These are phyloP conservation scores for Brachyptera risi DNA, from an alignment of 2,888 invertebrate genomes.

Conservation along the genomic window DNA sequence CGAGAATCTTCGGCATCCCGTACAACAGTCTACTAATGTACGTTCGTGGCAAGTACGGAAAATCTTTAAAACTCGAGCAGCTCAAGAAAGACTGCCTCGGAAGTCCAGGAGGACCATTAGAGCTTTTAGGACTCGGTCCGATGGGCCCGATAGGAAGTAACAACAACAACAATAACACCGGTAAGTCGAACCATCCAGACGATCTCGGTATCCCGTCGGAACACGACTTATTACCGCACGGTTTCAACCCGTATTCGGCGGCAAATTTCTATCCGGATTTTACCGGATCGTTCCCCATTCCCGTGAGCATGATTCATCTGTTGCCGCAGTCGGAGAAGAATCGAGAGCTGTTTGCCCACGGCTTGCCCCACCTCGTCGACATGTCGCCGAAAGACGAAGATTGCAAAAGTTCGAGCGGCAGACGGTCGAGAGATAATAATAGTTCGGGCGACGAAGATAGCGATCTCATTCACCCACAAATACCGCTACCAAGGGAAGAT, in stretches of 20 bases:
- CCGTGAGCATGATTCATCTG: conserved; percentile 79
- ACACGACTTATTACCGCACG: conserved; percentile 43
- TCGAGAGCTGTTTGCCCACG: conserved; percentile 45
- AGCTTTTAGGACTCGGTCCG: conserved; percentile 59
- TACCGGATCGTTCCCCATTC: conserved; percentile 72
- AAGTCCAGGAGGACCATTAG: conserved; percentile 61
- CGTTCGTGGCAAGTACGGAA: conserved; percentile 89
- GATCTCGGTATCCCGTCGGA: conserved; percentile 28
- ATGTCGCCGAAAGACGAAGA: conserved; percentile 29
- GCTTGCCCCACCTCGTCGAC: conserved; percentile 31
- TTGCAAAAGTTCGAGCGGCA: conserved; percentile 23
- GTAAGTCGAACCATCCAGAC: conserved; percentile 29
- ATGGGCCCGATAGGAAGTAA: conserved; percentile 35
- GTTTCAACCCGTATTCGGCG: conserved; percentile 59
- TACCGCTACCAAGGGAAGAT: conserved; percentile 27
- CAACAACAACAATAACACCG: conserved; percentile 52
- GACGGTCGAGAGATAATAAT: conserved; percentile 29
- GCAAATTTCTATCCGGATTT: conserved; percentile 83
- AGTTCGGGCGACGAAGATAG: conserved; percentile 29
- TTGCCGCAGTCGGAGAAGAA: conserved; percentile 75
- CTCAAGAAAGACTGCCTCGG: conserved; percentile 84
- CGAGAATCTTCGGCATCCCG: conserved; percentile 87
- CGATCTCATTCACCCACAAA: conserved; percentile 20
- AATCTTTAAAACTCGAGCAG: conserved; percentile 83
- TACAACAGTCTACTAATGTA: conserved; percentile 91